phyloP scores from a whole-genome alignment of 2,797 vertebrate genomes.

The Phrynocephalus guinanensis region DNA sequence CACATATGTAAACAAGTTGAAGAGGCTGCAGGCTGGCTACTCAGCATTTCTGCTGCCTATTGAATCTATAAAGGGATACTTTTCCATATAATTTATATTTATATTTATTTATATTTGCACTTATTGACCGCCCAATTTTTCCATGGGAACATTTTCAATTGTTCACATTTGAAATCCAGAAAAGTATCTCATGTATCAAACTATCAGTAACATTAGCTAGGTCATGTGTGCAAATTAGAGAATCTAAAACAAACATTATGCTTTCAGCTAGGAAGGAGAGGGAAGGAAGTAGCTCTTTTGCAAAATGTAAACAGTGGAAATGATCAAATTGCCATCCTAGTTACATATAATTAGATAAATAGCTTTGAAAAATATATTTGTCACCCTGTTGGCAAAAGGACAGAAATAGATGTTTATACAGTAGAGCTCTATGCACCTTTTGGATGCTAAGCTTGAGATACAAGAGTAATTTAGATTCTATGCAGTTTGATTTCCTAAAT shows the following conservation, averaged over 20 bases:
- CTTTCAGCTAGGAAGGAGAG: constrained; percentile 28
- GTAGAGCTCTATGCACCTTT: no score
- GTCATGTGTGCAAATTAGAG: constrained; percentile 14
- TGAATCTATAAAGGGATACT: constrained; percentile 6
- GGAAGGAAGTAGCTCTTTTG: constrained; percentile 15
- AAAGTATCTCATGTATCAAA: neutral
- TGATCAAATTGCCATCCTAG: constrained; percentile 1
- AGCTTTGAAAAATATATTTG: constrained; percentile 1
- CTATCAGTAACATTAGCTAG: neutral
- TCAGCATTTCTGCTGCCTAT: neutral
- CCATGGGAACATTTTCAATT: neutral
- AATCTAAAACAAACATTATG: constrained; percentile 21
- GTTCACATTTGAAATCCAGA: neutral
- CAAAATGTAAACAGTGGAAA: constrained; percentile 25
- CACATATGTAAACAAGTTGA: neutral
- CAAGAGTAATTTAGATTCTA: no score
- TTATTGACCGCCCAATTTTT: no score
- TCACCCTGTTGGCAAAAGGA: constrained; percentile 18
- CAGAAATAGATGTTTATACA: neutral
- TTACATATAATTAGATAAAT: constrained; percentile 34
- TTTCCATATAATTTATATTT: neutral
- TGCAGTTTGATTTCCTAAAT: no score
- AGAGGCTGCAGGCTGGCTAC: neutral
- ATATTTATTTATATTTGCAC: no score
- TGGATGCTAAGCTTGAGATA: no score